Percentiles rank a stretch among this genome's conserved stretches.
Evolutionary conservation across 2,888 invertebrate genomes (phyloP).

Genomic region (Unio delphinus): DNA sequence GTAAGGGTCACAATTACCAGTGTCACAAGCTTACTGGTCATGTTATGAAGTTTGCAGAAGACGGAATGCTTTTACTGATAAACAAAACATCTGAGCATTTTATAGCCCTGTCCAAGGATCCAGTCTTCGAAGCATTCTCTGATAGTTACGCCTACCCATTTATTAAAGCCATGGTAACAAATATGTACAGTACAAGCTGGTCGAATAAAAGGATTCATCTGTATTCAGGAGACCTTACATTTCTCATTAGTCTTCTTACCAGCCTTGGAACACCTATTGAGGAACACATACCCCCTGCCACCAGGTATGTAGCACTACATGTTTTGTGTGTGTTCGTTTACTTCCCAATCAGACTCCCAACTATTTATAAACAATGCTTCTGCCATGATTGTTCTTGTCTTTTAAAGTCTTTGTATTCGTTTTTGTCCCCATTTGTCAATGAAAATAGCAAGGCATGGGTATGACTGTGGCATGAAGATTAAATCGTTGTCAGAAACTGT

Average conservation of each 20-base stretch:
- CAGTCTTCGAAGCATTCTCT: constrained; percentile 19
- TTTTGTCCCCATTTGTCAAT: no score
- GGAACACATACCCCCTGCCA: constrained; percentile 21
- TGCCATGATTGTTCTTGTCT: no score
- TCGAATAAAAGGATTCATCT: constrained; percentile 11
- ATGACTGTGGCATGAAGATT: no score
- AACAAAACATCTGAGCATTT: constrained; percentile 4
- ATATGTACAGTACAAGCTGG: neutral
- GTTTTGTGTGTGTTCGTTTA: no score
- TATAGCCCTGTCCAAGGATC: constrained; percentile 10
- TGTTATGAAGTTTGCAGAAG: neutral
- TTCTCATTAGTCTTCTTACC: constrained; percentile 15
- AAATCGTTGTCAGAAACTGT: no score
- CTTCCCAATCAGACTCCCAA: no score
- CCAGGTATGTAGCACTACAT: constrained; percentile 19
- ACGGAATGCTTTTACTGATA: neutral
- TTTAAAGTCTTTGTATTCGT: no score
- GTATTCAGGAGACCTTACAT: constrained; percentile 17
- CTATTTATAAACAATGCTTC: no score
- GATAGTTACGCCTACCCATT: constrained; percentile 27
- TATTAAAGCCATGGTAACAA: constrained; percentile 15
- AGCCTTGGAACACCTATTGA: constrained; percentile 16
- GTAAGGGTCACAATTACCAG: neutral
- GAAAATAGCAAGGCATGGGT: no score
- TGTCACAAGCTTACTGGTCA: constrained; percentile 2